Base-by-base conservation (phyloP, 2,797 vertebrate species). In the Heterohyrax brucei region DNA sequence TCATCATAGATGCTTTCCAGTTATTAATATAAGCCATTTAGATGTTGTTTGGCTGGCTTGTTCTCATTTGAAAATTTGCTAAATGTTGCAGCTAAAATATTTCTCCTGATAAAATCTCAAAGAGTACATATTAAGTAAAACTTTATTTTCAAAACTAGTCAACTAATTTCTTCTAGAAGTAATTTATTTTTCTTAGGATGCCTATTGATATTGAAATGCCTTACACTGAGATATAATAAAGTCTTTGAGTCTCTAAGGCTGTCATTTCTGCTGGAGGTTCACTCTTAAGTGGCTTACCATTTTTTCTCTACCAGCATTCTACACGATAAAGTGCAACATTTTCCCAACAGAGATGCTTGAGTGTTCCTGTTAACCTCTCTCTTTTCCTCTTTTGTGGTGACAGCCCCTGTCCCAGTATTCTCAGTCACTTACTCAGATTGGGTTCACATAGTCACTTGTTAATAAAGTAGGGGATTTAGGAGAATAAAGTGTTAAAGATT, bases 11-110 rank as follows among this genome's bases (percentile, higher is more conserved):
- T 77, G 9, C 62, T 68, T 66, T 7, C 21, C 22, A 82, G 24
- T 61, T 86, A 22, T 73, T 87, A 62, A 92, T 48, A 81, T 66
- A 73, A 81, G 28, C n/a, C 86, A 62, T 22, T 79, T 92, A 53
- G 44, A 4, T 33, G 19, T 61, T 19, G 83, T 28, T 48, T 39
- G 39, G 39, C 39, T 39, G 39, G 39, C 39, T 39, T 12, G 13
- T n/a, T 13, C 24, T 46, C 26, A 39, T 3, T 26, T 73, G 53
- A 86, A 70, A 59, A 59, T 68, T 70, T 21, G 10, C 44, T 80
- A 30, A 82, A 72, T 62, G 76, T 62, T n/a, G 75, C 9, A 73
- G 53, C 5, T 5, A 30, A 46, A 33, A 21, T 33, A 39, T 76
- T 87, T 89, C 61, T 56, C 87, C 13, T 87, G 33, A 85, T 85